Conservation (phyloP, 2,797 vertebrate species). For the Chelidonichthys spinosus region DNA sequence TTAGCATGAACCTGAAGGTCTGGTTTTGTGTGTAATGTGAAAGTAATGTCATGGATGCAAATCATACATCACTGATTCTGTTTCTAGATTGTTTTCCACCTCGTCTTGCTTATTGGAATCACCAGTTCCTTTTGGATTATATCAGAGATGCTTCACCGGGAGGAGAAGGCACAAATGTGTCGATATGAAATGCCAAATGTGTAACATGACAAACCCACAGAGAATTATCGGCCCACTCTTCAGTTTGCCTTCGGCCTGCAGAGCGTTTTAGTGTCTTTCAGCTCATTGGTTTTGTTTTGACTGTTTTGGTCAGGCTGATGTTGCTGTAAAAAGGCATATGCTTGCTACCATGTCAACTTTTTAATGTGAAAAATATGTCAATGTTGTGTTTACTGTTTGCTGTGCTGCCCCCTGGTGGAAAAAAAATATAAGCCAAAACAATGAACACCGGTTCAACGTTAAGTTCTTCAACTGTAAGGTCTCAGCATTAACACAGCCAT, state of each 20-base stretch:
- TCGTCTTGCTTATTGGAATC: background rate
- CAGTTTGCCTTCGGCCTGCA: background rate
- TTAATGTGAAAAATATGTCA: background rate
- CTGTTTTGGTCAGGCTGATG: conserved; percentile 1
- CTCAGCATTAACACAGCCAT: background rate
- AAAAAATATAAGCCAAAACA: background rate
- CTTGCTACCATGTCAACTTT: background rate
- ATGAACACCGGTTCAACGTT: background rate
- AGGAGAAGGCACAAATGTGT: background rate
- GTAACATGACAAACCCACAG: background rate
- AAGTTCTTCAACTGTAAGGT: background rate
- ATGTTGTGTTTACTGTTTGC: background rate
- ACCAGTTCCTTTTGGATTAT: background rate
- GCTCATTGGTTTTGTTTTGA: background rate
- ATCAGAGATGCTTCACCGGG: background rate
- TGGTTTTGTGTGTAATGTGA: background rate
- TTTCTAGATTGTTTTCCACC: background rate
- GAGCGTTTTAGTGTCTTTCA: background rate
- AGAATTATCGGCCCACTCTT: background rate
- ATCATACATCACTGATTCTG: background rate
- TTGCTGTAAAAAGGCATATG: background rate
- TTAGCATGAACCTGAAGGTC: background rate
- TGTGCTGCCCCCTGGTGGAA: background rate
- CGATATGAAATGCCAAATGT: background rate
- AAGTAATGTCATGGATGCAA: background rate